phyloP scores from a whole-genome alignment of 2,113 vertebrate species.

The Pseudorectes ferrugineus region DNA sequence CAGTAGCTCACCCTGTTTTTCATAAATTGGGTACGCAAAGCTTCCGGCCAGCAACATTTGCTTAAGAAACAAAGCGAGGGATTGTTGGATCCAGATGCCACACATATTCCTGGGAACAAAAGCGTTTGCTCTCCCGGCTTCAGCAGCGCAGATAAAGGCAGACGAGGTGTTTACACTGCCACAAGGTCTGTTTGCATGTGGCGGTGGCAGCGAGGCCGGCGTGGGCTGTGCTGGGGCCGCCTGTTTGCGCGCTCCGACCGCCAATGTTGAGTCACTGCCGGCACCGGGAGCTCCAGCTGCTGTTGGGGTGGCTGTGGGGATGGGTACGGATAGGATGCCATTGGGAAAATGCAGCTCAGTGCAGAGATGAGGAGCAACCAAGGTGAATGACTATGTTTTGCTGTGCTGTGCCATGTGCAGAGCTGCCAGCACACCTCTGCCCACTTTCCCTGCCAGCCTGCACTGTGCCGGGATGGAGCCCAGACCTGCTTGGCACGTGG shows the following conservation, averaged over 20 bases:
- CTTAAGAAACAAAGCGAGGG: background rate
- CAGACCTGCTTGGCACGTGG: background rate
- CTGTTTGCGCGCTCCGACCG: rapidly evolving
- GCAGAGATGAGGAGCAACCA: rapidly evolving
- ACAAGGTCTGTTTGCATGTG: background rate
- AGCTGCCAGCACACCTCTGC: background rate
- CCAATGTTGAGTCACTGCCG: rapidly evolving
- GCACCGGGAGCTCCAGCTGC: background rate
- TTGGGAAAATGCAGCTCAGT: rapidly evolving
- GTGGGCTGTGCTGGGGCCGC: rapidly evolving
- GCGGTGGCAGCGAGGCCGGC: background rate
- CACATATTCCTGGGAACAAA: background rate
- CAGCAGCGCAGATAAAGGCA: background rate
- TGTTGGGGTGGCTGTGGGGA: background rate
- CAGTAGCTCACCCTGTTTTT: background rate
- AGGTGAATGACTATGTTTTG: rapidly evolving
- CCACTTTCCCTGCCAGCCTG: background rate
- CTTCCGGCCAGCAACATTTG: background rate
- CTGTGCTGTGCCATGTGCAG: rapidly evolving
- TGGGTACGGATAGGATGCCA: rapidly evolving
- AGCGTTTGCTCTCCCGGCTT: background rate
- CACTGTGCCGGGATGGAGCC: background rate
- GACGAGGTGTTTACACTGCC: background rate
- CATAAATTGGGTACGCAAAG: rapidly evolving
- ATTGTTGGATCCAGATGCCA: background rate